A percentile compares a stretch with the other conserved stretches of the same genome.
Evolutionary conservation across 2,113 vertebrate genomes (phyloP).

Genomic region (Equus przewalskii): DNA sequence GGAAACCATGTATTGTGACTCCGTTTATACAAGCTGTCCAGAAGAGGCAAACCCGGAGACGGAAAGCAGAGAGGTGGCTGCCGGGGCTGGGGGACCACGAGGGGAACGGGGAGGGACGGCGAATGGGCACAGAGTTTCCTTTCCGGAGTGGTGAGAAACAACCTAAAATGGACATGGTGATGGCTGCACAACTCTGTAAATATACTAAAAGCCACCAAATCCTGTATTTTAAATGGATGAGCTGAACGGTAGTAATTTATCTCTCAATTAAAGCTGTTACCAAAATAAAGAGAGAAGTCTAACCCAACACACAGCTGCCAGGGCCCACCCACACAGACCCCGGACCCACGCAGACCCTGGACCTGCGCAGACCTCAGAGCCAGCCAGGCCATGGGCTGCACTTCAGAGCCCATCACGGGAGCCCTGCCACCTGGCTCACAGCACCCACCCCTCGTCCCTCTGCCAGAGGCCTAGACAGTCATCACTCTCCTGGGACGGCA

Average conservation of each 20-base stretch:
- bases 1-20: fast-evolving
- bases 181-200: not conserved
- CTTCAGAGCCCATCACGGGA: fast-evolving
- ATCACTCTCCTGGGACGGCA: not conserved
- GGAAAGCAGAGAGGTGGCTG: not conserved
- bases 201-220: fast-evolving
- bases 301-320: not conserved
- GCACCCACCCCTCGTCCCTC: too few species aligned
- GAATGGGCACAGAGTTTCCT: fast-evolving
- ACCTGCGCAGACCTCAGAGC: too few species aligned
- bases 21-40: fast-evolving
- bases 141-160: not conserved
- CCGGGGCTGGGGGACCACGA: fast-evolving
- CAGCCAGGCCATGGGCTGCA: too few species aligned
- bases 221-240: fast-evolving
- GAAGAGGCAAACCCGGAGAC: not conserved
- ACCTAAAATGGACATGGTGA: fast-evolving
- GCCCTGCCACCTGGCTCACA: not conserved
- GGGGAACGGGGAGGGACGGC: too few species aligned
- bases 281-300: too few species aligned
- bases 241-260: fast-evolving
- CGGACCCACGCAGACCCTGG: fast-evolving
- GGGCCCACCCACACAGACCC: not conserved
- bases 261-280: not conserved
- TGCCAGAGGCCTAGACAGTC: not conserved